Percentiles rank a stretch among this genome's conserved stretches.
These are phyloP conservation scores for Chrysogorgia sp. DNA, from an alignment of 92 coral and sea anemone genomes.

Conservation along the genomic window DNA sequence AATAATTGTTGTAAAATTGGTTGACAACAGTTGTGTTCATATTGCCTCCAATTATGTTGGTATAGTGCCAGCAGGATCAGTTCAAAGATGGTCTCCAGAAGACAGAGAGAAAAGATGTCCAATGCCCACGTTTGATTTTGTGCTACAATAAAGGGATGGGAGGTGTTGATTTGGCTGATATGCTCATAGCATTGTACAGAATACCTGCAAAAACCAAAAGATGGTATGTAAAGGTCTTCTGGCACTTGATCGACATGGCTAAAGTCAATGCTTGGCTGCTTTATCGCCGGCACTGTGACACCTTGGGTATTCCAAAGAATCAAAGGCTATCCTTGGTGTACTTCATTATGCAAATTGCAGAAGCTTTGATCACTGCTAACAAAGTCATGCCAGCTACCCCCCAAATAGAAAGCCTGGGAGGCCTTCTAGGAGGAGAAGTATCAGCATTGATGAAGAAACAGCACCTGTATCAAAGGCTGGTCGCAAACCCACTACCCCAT, in stretches of 20 bases:
- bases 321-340: conserved; percentile 1
- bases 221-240: conserved; percentile 17
- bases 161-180: conserved; percentile 20
- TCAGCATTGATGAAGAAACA: background rate
- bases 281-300: conserved; percentile 10
- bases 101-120: conserved; percentile 23
- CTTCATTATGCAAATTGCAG: background rate
- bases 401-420: conserved; percentile 6
- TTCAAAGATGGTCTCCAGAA: conserved; percentile 2
- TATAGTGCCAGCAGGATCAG: conserved; percentile 25
- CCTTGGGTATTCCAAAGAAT: conserved; percentile 2
- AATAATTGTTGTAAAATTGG: conserved; percentile 31
- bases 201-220: conserved; percentile 12
- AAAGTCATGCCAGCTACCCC: background rate
- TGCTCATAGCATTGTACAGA: conserved; percentile 12
- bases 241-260: conserved; percentile 27
- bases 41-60: conserved; percentile 49
- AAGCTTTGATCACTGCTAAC: background rate
- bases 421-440: conserved; percentile 10
- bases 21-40: conserved; percentile 47
- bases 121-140: conserved; percentile 14
- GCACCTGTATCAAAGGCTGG: conserved; percentile 5
- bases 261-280: conserved; percentile 22
- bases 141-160: conserved; percentile 39
- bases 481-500: background rate